Evolutionary conservation across 2,113 vertebrate genomes (phyloP), one percentile per base, ranked within the genome.

Genomic region (Apaloderma vittatum): DNA sequence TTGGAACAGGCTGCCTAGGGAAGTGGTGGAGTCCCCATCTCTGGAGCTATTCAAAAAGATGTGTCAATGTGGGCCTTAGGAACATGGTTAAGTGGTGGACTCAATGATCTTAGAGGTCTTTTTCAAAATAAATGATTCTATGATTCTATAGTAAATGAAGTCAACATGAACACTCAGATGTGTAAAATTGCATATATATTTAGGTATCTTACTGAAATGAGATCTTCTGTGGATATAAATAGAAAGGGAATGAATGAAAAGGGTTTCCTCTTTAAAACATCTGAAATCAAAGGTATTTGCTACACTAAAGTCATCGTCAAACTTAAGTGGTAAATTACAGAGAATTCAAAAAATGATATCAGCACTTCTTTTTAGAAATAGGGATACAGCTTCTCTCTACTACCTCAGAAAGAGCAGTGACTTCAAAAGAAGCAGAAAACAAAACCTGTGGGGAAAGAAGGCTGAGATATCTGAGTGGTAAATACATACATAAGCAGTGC

Each of bases 401-500:
- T 48, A 22, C 17, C 5, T 79, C 36, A 61, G 15, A 78, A n/a
- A 26, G 23, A 20, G 46, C 15, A 29, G 75, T 45, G 11, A 9
- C 29, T 80, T 70, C 51, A 36, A 40, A 77, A 77, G 24, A 40
- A 92, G 9, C 22, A 57, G 15, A 72, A 85, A 72, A 88, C 62
- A 71, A 92, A 86, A 65, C 61, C 23, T 65, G 71, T 37, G 26
- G 27, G 17, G 29, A 49, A 40, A 78, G 67, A 65, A 30, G 20
- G 10, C 18, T 32, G 15, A 82, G 24, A 68, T 51, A 84, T 29
- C 18, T 71, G 40, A 71, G 49, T 46, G 24, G 49, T 76, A 97
- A 97, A 95, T 66, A 95, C 26, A 63, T 78, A 78, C 86, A 79
- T 88, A 96, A 97, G 74, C 48, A 87, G 80, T 78, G 76, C 29